Evolutionary conservation across 2,888 invertebrate species (phyloP), one percentile per base, ranked within the genome.

Genomic region (Philopedon plagiatum): DNA sequence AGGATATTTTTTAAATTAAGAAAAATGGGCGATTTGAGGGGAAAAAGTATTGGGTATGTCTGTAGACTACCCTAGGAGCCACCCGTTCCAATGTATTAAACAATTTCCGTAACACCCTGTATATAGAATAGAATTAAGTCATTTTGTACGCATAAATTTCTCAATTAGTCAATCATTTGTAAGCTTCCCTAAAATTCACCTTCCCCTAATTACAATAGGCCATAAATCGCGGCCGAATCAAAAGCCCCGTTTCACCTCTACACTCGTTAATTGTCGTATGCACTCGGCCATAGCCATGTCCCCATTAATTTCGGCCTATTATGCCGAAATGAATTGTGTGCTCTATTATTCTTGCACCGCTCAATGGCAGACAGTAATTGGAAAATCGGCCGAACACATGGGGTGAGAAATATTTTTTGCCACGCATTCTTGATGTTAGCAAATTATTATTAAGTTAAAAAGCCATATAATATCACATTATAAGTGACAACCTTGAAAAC

Each of bases 241-340:
- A 60, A 71, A 71, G 65, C 65, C 65, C 60, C 39, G 60, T 60
- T n/a, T 63, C 71, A 71, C 60, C 64, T 65, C 65, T 60, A 70
- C 70, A 63, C 60, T 71, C 71, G 71, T 71, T 71, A 71, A 71
- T 71, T 71, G 71, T 71, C 65, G 71, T 34, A 57, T 44, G 65
- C 71, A 71, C 54, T 71, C 71, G 71, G 71, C 65, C 65, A 60
- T 21, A 65, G 64, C 60, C 71, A 54, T 71, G 65, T 71, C 65
- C 64, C 71, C 71, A 71, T 71, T 71, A 71, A 71, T 71, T 71
- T 71, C 51, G 51, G 65, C 64, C 71, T 41, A 71, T 71, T 71
- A 71, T 71, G 44, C 26, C 44, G 44, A 71, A 71, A 71, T 71
- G 71, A 71, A 71, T 65, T 71, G 71, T 65, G 71, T 34, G 29